These are phyloP conservation scores for Huso huso DNA, from an alignment of 2,797 vertebrate genomes.

Conservation along the genomic window DNA sequence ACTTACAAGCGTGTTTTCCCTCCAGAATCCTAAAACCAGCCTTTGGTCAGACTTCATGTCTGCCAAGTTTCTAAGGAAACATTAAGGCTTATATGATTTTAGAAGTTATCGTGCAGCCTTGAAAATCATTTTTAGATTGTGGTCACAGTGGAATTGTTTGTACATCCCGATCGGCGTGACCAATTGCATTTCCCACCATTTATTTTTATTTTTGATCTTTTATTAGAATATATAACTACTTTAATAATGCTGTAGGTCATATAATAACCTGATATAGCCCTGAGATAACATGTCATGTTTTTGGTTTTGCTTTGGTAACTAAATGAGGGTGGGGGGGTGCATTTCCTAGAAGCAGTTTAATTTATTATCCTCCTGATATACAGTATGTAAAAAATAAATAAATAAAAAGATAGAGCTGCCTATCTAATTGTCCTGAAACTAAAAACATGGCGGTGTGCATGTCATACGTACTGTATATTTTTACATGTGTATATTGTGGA, in stretches of 20 bases:
- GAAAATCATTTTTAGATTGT: slow-evolving; percentile 64
- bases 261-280: slow-evolving; percentile 31
- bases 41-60: slow-evolving; percentile 42
- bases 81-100: slow-evolving; percentile 35
- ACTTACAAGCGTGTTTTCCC: slow-evolving; percentile 28
- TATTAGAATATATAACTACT: slow-evolving; percentile 43
- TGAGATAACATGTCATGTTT: slow-evolving; percentile 32
- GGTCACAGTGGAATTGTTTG: slow-evolving; percentile 46
- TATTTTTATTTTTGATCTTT: slow-evolving; percentile 35
- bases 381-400: no score
- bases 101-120: slow-evolving; percentile 53
- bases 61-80: slow-evolving; percentile 46
- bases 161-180: slow-evolving; percentile 55
- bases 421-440: no score
- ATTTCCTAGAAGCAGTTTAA: no score
- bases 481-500: no score
- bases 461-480: no score
- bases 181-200: slow-evolving; percentile 52
- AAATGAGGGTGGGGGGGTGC: no score
- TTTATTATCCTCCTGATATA: no score
- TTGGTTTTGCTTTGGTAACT: slow-evolving; percentile 29
- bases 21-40: slow-evolving; percentile 29
- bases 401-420: no score
- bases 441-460: no score
- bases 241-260: slow-evolving; percentile 13